These are phyloP conservation scores for Saxidomus purpurata DNA, from an alignment of 1,140 invertebrate genomes.

Conservation along the genomic window DNA sequence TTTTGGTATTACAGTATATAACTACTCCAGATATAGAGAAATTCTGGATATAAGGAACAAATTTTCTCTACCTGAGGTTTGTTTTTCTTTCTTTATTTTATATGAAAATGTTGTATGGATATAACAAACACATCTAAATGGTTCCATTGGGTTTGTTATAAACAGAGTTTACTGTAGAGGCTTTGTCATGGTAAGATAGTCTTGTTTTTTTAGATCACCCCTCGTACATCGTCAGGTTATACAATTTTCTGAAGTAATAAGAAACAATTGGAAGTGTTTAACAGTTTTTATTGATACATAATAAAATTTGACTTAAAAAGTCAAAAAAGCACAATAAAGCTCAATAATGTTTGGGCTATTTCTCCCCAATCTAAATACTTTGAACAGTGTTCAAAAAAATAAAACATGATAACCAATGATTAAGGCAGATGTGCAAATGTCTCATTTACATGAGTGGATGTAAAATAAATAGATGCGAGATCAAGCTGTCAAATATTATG, in stretches of 20 bases:
- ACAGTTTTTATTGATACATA: constrained; percentile 51
- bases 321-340: constrained; percentile 53
- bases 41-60: no score
- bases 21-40: no score
- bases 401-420: background rate
- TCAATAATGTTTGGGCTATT: background rate
- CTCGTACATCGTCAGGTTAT: no score
- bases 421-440: constrained; percentile 32
- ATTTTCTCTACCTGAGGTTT: no score
- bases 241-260: background rate
- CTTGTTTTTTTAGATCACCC: no score
- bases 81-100: no score
- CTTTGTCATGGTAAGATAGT: no score
- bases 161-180: no score
- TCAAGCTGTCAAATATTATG: background rate
- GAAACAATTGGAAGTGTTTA: constrained; percentile 12
- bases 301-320: constrained; percentile 43
- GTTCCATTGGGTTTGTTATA: no score
- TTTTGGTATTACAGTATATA: no score
- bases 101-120: no score
- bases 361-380: background rate
- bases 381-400: constrained; percentile 34
- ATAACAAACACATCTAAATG: no score
- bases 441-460: background rate
- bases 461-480: constrained; percentile 1